Evolutionary conservation across 1,140 invertebrate genomes (phyloP).

Genomic region (Tetranychus urticae): DNA sequence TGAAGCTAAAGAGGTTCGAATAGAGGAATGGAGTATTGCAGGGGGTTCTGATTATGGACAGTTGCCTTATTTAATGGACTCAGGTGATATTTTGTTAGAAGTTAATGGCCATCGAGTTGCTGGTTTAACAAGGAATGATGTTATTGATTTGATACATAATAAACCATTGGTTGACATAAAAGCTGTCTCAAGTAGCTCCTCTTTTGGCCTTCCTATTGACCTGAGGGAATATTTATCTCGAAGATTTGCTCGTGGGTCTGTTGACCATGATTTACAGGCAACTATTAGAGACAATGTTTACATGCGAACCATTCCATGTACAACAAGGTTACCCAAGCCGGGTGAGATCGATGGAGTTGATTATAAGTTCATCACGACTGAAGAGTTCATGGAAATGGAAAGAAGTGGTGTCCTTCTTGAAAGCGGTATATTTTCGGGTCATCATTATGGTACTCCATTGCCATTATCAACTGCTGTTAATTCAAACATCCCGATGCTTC

Average conservation of each 20-base stretch:
- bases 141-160: conserved; percentile 17
- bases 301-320: conserved; percentile 37
- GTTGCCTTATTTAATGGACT: conserved; percentile 8
- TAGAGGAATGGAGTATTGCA: conserved; percentile 4
- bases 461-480: not conserved
- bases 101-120: conserved; percentile 36
- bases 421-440: conserved; percentile 34
- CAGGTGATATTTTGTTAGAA: conserved; percentile 32
- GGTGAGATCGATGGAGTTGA: conserved; percentile 39
- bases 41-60: conserved; percentile 10
- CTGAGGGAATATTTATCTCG: conserved; percentile 34
- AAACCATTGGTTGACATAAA: conserved; percentile 1
- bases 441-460: conserved; percentile 29
- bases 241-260: conserved; percentile 34
- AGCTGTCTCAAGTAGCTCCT: not conserved
- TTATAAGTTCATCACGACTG: conserved; percentile 34
- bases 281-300: conserved; percentile 43
- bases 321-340: conserved; percentile 21
- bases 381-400: conserved; percentile 35
- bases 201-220: conserved; percentile 18
- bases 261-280: conserved; percentile 40
- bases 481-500: not conserved
- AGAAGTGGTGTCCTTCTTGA: conserved; percentile 34
- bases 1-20: not conserved
- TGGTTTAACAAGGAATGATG: conserved; percentile 34